Base-by-base conservation (phyloP, 2,113 vertebrate genomes). In the Strix aluco region DNA sequence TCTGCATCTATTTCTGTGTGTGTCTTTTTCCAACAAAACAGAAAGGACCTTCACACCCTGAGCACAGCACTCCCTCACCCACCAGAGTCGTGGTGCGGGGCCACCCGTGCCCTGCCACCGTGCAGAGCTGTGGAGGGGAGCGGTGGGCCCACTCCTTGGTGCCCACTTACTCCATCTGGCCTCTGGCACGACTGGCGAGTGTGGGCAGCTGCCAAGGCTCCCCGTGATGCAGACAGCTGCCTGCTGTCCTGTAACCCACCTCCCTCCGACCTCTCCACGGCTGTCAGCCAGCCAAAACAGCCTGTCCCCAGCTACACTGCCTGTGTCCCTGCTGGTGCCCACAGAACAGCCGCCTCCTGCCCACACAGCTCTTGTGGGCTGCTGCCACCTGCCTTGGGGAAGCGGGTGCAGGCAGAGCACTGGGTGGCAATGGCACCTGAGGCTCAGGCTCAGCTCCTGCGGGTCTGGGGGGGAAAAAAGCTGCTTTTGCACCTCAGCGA, bases 341-440 rank as follows among this genome's bases (percentile, higher is more conserved):
- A 1, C 38, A 10, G 20, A 57, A 44, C 44, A 52, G 67, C 40
- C 6, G 5, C 19, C 79, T 77, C 79, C 40, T 2, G 27, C n/a
- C 44, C 6, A 0, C 4, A 15, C 40, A 51, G 26, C 40, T 79
- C 71, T 25, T n/a, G 7, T 5, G 26, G 62, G 86, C 32, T 47
- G 47, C 21, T 88, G 75, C 17, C 66, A 58, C 58, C 74, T 69
- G 44, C 63, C 54, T 10, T 44, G 83, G 57, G 44, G 29, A 52
- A 63, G 62, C 1, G 3, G 17, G 42, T 61, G 34, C 51, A 44
- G 40, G 34, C 44, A 74, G 49, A 36, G 54, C 40, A 46, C 34
- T 0, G 11, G 51, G 47, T 51, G 72, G 27, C 62, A 67, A 15
- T 0, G 0, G 5, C 0, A 0, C 47, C 49, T 0, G 1, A 74